Evolutionary conservation across 2,113 vertebrate genomes (phyloP).

Genomic region (Rutilus rutilus): DNA sequence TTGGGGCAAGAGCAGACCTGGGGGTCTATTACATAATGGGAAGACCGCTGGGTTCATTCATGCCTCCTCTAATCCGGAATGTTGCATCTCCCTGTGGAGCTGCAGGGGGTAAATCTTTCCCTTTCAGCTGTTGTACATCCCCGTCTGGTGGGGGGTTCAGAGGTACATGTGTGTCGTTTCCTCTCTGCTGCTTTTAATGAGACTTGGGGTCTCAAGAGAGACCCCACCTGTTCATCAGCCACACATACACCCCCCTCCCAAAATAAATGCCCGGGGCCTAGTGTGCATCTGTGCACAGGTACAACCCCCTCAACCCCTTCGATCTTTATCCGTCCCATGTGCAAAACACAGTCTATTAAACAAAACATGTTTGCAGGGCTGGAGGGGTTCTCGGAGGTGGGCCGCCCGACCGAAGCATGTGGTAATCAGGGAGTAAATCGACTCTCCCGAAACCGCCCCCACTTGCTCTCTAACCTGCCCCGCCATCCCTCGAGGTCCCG

Average conservation of each 20-base stretch:
- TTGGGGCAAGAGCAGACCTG: constrained; percentile 34
- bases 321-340: constrained; percentile 22
- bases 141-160: constrained; percentile 49
- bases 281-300: constrained; percentile 47
- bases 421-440: constrained; percentile 58
- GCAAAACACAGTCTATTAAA: constrained; percentile 38
- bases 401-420: constrained; percentile 50
- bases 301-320: constrained; percentile 17
- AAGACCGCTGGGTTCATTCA: constrained; percentile 54
- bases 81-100: constrained; percentile 54
- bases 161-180: constrained; percentile 49
- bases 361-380: constrained; percentile 38
- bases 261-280: constrained; percentile 1
- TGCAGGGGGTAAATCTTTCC: constrained; percentile 42
- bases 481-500: constrained; percentile 51
- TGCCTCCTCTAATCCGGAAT: constrained; percentile 46
- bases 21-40: constrained; percentile 60
- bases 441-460: constrained; percentile 17
- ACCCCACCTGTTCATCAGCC: constrained; percentile 52
- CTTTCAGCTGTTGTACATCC: constrained; percentile 37
- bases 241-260: background rate
- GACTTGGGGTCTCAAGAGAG: constrained; percentile 43
- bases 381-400: background rate
- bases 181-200: constrained; percentile 57
- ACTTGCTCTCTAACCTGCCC: constrained; percentile 30